These are phyloP conservation scores for Glyphotaelius pellucidus DNA, from an alignment of 2,888 invertebrate species.

Conservation along the genomic window DNA sequence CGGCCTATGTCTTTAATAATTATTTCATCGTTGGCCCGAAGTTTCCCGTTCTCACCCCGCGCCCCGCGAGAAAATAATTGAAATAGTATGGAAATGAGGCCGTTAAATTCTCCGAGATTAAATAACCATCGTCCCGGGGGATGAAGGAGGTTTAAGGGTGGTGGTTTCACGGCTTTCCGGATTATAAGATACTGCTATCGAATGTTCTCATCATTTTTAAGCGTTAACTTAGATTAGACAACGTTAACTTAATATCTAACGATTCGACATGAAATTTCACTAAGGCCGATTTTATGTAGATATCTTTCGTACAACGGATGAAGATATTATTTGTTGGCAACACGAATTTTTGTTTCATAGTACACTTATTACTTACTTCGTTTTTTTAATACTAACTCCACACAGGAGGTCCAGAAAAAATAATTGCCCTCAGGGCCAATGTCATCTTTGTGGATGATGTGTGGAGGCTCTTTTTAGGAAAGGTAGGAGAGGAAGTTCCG, in stretches of 20 bases:
- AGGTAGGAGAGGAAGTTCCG: no score
- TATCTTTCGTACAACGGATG: no score
- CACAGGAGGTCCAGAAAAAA: no score
- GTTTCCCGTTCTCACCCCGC: not conserved
- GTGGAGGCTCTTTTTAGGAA: no score
- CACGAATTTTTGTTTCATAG: no score
- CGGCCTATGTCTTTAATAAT: not conserved
- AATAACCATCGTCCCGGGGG: constrained; percentile 35
- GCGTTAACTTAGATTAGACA: not conserved
- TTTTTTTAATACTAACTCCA: no score
- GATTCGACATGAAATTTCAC: not conserved
- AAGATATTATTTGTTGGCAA: no score
- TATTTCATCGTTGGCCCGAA: not conserved
- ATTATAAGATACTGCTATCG: not conserved
- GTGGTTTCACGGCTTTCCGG: constrained; percentile 12
- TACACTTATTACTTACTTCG: no score
- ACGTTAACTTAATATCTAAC: not conserved
- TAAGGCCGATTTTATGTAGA: not conserved
- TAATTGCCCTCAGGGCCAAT: no score
- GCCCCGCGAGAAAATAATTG: constrained; percentile 41
- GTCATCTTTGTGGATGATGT: no score
- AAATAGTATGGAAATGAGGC: constrained; percentile 52
- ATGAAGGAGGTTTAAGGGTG: constrained; percentile 27
- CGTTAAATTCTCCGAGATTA: constrained; percentile 44
- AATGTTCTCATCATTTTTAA: not conserved